Percentiles rank a stretch among this genome's conserved stretches.
phyloP scores from a whole-genome alignment of 2,888 invertebrate genomes.

The Nomada fucata region DNA sequence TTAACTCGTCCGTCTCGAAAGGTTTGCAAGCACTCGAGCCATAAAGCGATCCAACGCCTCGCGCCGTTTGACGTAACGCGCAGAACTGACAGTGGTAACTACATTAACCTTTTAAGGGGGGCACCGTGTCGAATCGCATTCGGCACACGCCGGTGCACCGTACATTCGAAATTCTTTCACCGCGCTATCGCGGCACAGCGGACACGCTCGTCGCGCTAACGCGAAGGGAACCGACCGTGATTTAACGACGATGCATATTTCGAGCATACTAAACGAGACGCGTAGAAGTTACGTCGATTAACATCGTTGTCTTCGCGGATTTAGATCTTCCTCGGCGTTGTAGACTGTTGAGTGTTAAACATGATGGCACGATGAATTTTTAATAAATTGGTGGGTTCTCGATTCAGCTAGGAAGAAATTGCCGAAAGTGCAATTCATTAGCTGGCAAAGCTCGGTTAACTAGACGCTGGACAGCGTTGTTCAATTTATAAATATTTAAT shows the following conservation, averaged over 20 bases:
- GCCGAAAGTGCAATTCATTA: too few relatives aligned
- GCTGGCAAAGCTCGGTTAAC: too few relatives aligned
- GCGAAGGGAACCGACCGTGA: conserved; percentile 61
- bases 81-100: conserved; percentile 61
- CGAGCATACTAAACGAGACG: conserved; percentile 31
- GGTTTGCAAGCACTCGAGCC: conserved; percentile 8
- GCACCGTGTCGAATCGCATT: conserved; percentile 62
- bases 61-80: conserved; percentile 48
- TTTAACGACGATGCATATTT: conserved; percentile 54
- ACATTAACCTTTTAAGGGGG: conserved; percentile 61
- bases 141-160: conserved; percentile 59
- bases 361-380: too few relatives aligned
- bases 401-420: too few relatives aligned
- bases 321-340: not conserved
- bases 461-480: too few relatives aligned
- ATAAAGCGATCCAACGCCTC: conserved; percentile 19
- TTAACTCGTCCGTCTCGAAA: conserved; percentile 3
- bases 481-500: too few relatives aligned
- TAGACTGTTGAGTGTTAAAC: too few relatives aligned
- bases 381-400: too few relatives aligned
- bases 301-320: not conserved
- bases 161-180: conserved; percentile 57
- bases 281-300: conserved; percentile 20
- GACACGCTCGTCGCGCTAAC: conserved; percentile 33
- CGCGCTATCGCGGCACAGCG: not conserved